phyloP scores from a whole-genome alignment of 2,797 vertebrate genomes.

The Sebastes paucispinis region DNA sequence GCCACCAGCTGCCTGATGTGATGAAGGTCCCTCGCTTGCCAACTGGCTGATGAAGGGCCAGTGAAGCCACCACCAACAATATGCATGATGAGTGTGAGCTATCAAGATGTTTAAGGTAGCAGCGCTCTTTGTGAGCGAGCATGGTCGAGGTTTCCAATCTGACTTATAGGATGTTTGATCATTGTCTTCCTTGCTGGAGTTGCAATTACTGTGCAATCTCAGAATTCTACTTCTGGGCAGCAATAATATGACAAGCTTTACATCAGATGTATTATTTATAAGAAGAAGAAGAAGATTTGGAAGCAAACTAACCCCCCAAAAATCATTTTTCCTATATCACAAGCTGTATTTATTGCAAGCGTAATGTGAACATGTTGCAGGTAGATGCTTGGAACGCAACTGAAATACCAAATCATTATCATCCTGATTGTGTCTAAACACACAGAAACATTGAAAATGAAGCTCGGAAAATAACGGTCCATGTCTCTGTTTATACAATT shows the following conservation, averaged over 20 bases:
- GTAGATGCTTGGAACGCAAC: not conserved
- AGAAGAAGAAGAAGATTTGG: not conserved
- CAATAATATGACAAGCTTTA: not conserved
- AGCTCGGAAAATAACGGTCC: not conserved
- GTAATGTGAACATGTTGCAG: not conserved
- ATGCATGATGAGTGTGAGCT: constrained; percentile 33
- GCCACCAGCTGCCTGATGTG: constrained; percentile 52
- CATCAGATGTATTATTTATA: not conserved
- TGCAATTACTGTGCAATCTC: not conserved
- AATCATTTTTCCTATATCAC: not conserved
- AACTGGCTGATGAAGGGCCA: constrained; percentile 34
- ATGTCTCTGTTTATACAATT: not conserved
- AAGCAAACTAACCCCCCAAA: not conserved
- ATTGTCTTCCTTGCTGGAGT: not conserved
- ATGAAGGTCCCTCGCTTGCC: constrained; percentile 32
- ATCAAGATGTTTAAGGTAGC: constrained; percentile 26
- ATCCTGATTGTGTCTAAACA: not conserved
- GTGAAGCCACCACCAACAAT: constrained; percentile 21
- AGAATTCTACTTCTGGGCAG: not conserved
- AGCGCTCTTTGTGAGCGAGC: not conserved
- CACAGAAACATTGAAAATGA: not conserved
- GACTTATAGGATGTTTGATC: not conserved
- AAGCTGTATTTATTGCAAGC: not conserved
- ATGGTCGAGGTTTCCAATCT: not conserved
- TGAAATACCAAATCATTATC: not conserved